A percentile compares a stretch with the other conserved stretches of the same genome.
Evolutionary conservation across 2,797 vertebrate genomes (phyloP).

Genomic region (Neomorphus geoffroyi): DNA sequence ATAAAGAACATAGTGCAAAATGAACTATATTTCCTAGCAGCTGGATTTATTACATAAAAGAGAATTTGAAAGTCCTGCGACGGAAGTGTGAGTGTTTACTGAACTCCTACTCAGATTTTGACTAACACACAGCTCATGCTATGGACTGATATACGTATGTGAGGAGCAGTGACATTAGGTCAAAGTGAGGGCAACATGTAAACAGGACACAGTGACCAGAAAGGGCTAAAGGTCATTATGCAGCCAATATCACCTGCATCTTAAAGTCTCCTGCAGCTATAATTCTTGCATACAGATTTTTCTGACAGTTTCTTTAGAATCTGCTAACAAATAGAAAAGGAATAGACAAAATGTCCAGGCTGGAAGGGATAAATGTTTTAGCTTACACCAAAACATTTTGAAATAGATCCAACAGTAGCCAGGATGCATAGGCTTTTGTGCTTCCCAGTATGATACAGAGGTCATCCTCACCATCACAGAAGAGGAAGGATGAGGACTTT

Average conservation of each 20-base stretch:
- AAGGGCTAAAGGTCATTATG: neutral
- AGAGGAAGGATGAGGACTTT: neutral
- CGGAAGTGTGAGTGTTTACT: neutral
- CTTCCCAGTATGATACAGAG: neutral
- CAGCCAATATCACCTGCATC: neutral
- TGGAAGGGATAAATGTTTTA: neutral
- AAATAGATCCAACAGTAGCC: neutral
- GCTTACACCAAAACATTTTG: neutral
- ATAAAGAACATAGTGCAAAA: neutral
- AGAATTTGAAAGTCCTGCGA: neutral
- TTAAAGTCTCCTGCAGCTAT: neutral
- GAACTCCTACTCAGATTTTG: neutral
- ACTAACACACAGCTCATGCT: rapidly evolving
- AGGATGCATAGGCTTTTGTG: neutral
- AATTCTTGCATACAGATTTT: neutral
- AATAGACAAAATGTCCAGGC: neutral
- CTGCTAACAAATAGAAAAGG: neutral
- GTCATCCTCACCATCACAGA: rapidly evolving
- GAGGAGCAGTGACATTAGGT: neutral
- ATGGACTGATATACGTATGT: neutral
- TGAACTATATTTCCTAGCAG: neutral
- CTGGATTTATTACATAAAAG: neutral
- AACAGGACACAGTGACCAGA: neutral
- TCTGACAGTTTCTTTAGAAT: neutral
- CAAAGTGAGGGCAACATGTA: rapidly evolving